A percentile compares a stretch with the other conserved stretches of the same genome.
phyloP scores from a whole-genome alignment of 2,797 vertebrate species.

The Aulostomus chinensis region DNA sequence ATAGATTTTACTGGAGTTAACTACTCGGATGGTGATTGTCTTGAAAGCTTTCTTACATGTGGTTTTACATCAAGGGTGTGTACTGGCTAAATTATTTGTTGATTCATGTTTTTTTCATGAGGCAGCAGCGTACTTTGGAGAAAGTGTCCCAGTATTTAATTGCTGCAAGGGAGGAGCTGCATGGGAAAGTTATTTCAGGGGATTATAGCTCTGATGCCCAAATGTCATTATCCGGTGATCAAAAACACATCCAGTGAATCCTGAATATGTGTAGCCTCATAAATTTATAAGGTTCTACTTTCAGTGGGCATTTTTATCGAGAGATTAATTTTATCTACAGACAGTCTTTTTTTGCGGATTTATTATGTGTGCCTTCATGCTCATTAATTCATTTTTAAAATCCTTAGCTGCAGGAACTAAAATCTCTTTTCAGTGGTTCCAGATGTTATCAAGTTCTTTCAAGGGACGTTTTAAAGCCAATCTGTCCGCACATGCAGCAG shows the following conservation, averaged over 20 bases:
- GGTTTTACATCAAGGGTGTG: conserved; percentile 25
- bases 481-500: conserved; percentile 31
- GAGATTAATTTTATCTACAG: conserved; percentile 39
- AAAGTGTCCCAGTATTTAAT: conserved; percentile 18
- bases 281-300: conserved; percentile 38
- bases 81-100: conserved; percentile 19
- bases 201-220: conserved; percentile 24
- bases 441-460: conserved; percentile 50
- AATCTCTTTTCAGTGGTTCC: conserved; percentile 48
- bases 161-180: conserved; percentile 13
- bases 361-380: conserved; percentile 14
- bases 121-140: conserved; percentile 11
- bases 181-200: conserved; percentile 27
- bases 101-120: conserved; percentile 17
- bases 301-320: conserved; percentile 14
- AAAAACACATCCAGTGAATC: conserved; percentile 20
- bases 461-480: conserved; percentile 24
- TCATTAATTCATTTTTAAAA: conserved; percentile 56
- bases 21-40: conserved; percentile 5
- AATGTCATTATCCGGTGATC: conserved; percentile 36
- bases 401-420: conserved; percentile 37
- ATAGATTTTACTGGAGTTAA: conserved; percentile 5
- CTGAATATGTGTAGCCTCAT: conserved; percentile 26
- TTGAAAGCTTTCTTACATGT: conserved; percentile 8
- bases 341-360: conserved; percentile 17